Evolutionary conservation across 2,888 invertebrate species (phyloP), one percentile per base, ranked within the genome.

Genomic region (Eutolmus rufibarbis): DNA sequence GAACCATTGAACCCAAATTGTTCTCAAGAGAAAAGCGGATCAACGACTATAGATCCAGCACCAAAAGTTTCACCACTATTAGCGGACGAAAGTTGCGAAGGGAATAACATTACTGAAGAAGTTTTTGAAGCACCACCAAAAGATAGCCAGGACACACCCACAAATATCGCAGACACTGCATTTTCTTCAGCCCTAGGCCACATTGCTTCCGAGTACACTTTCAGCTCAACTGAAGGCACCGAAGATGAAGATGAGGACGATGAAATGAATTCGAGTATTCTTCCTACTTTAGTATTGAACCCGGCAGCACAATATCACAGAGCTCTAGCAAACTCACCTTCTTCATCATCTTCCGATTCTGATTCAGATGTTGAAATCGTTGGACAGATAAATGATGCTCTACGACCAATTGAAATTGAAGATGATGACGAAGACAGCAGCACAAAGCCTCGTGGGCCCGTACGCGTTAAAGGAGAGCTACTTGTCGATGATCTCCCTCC

Each of bases 401-500:
- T 74, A 3, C 12, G 46, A 8, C 86, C 81, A 0, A 90, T 91
- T 12, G 91, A 91, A 2, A 90, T 90, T 2, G 89, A 90, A 19
- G 91, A 91, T 12, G 91, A 89, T 0, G 90, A 90, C 4, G 91
- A 89, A 19, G 89, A 89, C 1, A 40, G 51, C 16, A 78, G 31
- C 16, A 82, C 79, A 8, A 74, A 74, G 56, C 86, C 81, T 5
- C 90, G 89, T 8, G 90, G 90, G 19, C 90, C 91, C 4, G 91
- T 91, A 7, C 91, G 90, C 14, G 92, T 91, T 0, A 91, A 91
- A 7, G 93, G 93, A 5, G 92, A 93, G 89, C 89, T 92, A 88
- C 82, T 90, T 1, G 88, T 96, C 5, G 95, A 96, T 87, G 96
- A 97, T 90, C 93, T 97, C 88, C 97, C 97, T 0, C 97, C 96